Conservation (phyloP, 2,797 vertebrate species). For the Myoxocephalus aenaeus region DNA sequence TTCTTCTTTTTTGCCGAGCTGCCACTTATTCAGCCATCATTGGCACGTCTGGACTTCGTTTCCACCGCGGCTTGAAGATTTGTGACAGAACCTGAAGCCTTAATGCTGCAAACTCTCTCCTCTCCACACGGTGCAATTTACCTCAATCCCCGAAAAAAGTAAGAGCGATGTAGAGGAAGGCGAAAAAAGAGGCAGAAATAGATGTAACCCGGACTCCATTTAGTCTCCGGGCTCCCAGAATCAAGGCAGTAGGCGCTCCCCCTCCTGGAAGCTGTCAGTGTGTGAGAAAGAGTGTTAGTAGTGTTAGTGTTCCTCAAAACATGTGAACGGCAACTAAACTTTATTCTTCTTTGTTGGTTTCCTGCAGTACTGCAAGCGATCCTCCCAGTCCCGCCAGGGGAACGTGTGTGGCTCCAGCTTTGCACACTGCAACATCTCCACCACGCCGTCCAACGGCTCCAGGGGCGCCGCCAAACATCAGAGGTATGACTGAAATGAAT, state of each 20-base stretch:
- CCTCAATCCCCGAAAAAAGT: constrained; percentile 1
- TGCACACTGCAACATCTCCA: constrained; percentile 50
- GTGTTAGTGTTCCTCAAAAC: neutral
- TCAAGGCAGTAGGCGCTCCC: neutral
- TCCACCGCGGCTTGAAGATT: neutral
- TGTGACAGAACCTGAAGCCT: neutral
- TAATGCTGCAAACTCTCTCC: constrained; percentile 6
- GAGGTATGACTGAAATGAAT: constrained; percentile 64
- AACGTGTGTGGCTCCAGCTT: constrained; percentile 68
- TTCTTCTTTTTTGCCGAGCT: neutral
- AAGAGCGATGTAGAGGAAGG: neutral
- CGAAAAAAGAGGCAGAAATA: constrained; percentile 8
- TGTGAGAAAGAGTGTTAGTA: constrained; percentile 15
- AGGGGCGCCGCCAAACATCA: constrained; percentile 68
- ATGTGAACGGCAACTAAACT: neutral
- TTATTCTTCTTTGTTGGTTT: constrained; percentile 19
- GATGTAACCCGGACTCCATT: constrained; percentile 29
- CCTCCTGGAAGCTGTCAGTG: neutral
- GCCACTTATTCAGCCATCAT: neutral
- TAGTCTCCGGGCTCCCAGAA: constrained; percentile 13
- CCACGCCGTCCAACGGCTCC: constrained; percentile 44
- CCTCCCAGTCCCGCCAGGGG: constrained; percentile 60
- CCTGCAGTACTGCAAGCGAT: constrained; percentile 78
- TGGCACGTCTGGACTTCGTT: neutral
- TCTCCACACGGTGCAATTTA: neutral